phyloP scores from a whole-genome alignment of 2,113 vertebrate species.

The Patagioenas fasciata region DNA sequence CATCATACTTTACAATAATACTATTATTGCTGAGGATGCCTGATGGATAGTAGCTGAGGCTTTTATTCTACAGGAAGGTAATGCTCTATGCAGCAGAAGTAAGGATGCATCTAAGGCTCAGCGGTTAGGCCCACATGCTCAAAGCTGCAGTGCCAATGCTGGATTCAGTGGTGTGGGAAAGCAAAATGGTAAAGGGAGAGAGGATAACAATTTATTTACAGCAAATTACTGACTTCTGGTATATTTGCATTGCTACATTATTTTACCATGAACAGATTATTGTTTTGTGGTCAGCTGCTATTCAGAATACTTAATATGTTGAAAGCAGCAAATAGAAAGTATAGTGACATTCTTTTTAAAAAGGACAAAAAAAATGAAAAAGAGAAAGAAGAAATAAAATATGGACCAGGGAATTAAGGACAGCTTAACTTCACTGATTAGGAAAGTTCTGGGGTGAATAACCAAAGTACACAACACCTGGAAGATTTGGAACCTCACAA shows the following conservation, averaged over 20 bases:
- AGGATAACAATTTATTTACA: not conserved
- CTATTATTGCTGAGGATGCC: not conserved
- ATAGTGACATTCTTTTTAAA: not conserved
- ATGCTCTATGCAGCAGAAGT: not conserved
- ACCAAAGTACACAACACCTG: not conserved
- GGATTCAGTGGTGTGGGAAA: not conserved
- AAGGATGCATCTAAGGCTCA: not conserved
- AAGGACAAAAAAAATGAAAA: not conserved
- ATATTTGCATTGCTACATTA: not conserved
- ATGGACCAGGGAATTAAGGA: not conserved
- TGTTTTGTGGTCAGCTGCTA: not conserved
- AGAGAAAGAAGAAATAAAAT: not conserved
- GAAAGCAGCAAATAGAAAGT: not conserved
- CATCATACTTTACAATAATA: not conserved
- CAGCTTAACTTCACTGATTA: not conserved
- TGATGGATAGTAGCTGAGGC: not conserved
- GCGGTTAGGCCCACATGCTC: not conserved
- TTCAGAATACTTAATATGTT: not conserved
- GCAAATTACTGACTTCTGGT: not conserved
- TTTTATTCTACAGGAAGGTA: not conserved
- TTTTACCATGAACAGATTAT: not conserved
- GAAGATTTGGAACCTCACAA: not conserved
- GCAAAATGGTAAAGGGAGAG: not conserved
- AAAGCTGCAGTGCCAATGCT: rapidly evolving
- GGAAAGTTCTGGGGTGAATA: not conserved